Evolutionary conservation across 2,797 vertebrate species (phyloP).

Genomic region (Salmo trutta): DNA sequence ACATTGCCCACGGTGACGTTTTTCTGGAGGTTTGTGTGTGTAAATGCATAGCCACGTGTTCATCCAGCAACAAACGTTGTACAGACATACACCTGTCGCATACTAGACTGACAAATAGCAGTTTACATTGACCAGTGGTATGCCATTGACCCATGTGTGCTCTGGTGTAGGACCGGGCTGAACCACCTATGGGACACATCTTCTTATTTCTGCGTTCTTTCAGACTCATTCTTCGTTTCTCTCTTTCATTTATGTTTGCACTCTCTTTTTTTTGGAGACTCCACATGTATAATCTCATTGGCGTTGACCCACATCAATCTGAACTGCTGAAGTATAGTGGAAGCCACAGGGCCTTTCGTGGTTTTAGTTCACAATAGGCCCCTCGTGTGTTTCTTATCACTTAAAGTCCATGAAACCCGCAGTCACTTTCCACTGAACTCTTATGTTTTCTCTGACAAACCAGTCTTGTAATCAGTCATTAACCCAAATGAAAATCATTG

Average conservation of each 20-base stretch:
- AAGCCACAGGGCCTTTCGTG: constrained; percentile 55
- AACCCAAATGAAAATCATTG: constrained; percentile 29
- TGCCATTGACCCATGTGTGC: constrained; percentile 9
- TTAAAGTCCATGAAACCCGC: constrained; percentile 33
- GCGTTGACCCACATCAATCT: constrained; percentile 54
- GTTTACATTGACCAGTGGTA: neutral
- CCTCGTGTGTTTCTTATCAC: constrained; percentile 62
- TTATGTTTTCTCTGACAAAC: constrained; percentile 38
- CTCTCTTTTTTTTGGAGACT: constrained; percentile 13
- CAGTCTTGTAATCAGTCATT: constrained; percentile 41
- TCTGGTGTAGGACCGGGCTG: neutral
- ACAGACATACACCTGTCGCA: neutral
- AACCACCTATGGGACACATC: constrained; percentile 13
- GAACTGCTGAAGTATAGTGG: constrained; percentile 39
- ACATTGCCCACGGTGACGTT: constrained; percentile 14
- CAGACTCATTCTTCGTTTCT: constrained; percentile 21
- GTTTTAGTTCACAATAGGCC: constrained; percentile 54
- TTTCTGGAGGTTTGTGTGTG: neutral
- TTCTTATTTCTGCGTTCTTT: neutral
- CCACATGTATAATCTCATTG: constrained; percentile 46
- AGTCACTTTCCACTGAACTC: constrained; percentile 28
- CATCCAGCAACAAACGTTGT: neutral
- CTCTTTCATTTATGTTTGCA: constrained; percentile 9
- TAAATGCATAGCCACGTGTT: neutral
- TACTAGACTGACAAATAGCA: neutral